Percentiles rank a stretch among this genome's conserved stretches.
phyloP scores from a whole-genome alignment of 2,888 invertebrate species.

The Thelaira solivaga region DNA sequence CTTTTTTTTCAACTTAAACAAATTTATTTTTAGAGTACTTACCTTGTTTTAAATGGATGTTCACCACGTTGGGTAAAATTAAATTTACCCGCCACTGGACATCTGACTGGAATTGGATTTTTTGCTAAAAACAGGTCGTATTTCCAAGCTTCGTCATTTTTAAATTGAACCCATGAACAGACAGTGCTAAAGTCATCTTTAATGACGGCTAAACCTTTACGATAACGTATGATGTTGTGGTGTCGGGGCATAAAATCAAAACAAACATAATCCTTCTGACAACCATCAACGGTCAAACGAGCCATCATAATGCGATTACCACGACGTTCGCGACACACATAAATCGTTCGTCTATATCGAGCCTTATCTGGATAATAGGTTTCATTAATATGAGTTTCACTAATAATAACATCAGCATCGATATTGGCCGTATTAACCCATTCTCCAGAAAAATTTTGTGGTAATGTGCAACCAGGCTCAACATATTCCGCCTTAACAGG shows the following conservation, averaged over 20 bases:
- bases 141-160: slow-evolving; percentile 89
- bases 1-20: too few relatives aligned
- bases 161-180: slow-evolving; percentile 95
- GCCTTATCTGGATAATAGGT: slow-evolving; percentile 96
- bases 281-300: slow-evolving; percentile 94
- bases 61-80: slow-evolving; percentile 95
- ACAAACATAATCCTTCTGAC: slow-evolving; percentile 98
- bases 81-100: slow-evolving; percentile 97
- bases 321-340: slow-evolving; percentile 94
- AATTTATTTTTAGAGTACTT: slow-evolving; percentile 29
- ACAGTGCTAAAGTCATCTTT: slow-evolving; percentile 94
- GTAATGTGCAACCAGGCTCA: slow-evolving; percentile 92
- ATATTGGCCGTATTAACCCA: slow-evolving; percentile 99
- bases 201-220: slow-evolving; percentile 91
- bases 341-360: slow-evolving; percentile 91
- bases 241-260: slow-evolving; percentile 97
- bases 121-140: slow-evolving; percentile 90
- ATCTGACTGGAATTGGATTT: slow-evolving; percentile 93
- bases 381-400: slow-evolving; percentile 97
- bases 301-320: slow-evolving; percentile 97
- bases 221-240: slow-evolving; percentile 95
- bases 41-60: slow-evolving; percentile 89
- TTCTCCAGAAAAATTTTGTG: slow-evolving; percentile 94
- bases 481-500: slow-evolving; percentile 94
- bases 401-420: slow-evolving; percentile 94